These are phyloP conservation scores for Carterocephalus palaemon DNA, from an alignment of 2,888 invertebrate genomes.

Conservation along the genomic window DNA sequence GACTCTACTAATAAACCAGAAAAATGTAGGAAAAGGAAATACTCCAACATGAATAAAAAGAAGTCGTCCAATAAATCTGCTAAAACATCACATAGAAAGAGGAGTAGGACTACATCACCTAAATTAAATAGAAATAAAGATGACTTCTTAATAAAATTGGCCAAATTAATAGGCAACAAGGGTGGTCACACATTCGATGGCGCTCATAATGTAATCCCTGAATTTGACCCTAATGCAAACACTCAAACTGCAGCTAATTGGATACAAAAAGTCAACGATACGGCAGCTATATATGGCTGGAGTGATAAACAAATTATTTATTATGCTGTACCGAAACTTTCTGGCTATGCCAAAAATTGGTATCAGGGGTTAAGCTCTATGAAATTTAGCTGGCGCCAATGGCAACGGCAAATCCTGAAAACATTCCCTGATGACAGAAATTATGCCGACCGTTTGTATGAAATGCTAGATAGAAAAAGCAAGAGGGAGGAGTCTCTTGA, in stretches of 20 bases:
- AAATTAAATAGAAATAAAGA: no score
- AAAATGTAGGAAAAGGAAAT: no score
- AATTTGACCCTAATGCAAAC: conserved; percentile 24
- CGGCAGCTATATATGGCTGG: conserved; percentile 30
- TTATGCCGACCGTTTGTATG: conserved; percentile 28
- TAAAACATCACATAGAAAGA: no score
- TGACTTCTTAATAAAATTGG: no score
- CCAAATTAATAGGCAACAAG: no score
- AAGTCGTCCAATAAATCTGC: no score
- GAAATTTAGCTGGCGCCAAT: conserved; percentile 28
- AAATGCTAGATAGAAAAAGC: conserved; percentile 29
- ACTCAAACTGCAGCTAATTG: conserved; percentile 24
- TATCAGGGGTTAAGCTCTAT: conserved; percentile 28
- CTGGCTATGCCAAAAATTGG: conserved; percentile 31
- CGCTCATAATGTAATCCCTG: conserved; percentile 25
- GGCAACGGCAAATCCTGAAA: conserved; percentile 29
- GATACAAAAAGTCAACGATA: conserved; percentile 30
- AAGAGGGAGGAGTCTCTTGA: conserved; percentile 28
- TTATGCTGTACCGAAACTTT: conserved; percentile 31
- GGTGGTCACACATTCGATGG: no score
- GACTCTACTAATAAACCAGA: no score
- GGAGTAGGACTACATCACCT: no score
- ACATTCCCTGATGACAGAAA: conserved; percentile 32
- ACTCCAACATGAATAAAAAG: no score
- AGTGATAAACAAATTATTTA: conserved; percentile 27